Evolutionary conservation across 2,113 vertebrate species (phyloP).

Genomic region (Tretioscincus oriximinensis): DNA sequence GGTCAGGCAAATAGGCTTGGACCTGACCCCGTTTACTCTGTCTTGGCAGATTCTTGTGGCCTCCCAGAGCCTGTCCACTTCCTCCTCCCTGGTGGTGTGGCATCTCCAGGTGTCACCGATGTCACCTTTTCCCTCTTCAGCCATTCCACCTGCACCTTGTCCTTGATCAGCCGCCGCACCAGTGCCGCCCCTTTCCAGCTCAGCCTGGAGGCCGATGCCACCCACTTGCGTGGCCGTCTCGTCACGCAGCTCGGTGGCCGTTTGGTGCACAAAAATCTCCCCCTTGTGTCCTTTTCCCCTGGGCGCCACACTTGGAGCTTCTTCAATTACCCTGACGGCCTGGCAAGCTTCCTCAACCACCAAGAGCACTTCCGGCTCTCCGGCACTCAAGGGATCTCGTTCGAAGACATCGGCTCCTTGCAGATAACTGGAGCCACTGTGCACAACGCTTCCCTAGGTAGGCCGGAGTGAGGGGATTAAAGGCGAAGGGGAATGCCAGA

Average conservation of each 20-base stretch:
- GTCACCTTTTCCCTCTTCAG: constrained; percentile 4
- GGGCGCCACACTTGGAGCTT: constrained; percentile 24
- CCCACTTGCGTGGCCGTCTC: background rate
- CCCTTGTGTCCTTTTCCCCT: background rate
- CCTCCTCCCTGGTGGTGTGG: constrained; percentile 17
- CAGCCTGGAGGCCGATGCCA: background rate
- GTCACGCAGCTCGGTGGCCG: background rate
- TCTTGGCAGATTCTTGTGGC: constrained; percentile 21
- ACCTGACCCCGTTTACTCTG: background rate
- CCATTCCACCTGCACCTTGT: background rate
- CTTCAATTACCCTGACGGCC: constrained; percentile 1
- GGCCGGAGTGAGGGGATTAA: background rate
- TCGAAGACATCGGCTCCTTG: constrained; percentile 5
- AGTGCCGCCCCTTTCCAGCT: background rate
- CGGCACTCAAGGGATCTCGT: background rate
- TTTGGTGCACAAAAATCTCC: background rate
- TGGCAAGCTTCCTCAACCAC: constrained; percentile 26
- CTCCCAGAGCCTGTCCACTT: background rate
- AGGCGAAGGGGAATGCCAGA: background rate
- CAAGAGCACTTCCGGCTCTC: constrained; percentile 31
- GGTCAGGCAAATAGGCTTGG: too few relatives aligned
- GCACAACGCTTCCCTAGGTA: constrained; percentile 15
- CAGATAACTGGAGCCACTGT: constrained; percentile 10
- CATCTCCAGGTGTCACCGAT: background rate
- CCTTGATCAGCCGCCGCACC: background rate